These are phyloP conservation scores for Anoplopoma fimbria DNA, from an alignment of 2,113 vertebrate species.

Conservation along the genomic window DNA sequence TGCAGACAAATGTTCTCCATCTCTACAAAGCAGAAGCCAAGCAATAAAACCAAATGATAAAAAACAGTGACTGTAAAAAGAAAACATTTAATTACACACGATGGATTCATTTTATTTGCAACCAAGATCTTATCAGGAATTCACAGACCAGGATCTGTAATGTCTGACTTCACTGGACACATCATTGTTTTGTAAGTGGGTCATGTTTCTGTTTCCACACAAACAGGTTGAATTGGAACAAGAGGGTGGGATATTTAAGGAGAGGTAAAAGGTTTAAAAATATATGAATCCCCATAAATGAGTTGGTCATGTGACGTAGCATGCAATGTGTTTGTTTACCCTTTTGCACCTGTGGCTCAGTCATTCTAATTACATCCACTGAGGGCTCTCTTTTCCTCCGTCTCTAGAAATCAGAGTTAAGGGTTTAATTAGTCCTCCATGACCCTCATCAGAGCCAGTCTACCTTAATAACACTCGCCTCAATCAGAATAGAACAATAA, in stretches of 20 bases:
- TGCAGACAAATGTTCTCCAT: neutral
- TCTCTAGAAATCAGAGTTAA: constrained; percentile 61
- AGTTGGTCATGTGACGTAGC: constrained; percentile 5
- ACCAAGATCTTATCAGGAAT: neutral
- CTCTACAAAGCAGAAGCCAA: neutral
- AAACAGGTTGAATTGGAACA: constrained; percentile 16
- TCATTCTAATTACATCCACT: constrained; percentile 56
- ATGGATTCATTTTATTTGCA: too few relatives aligned
- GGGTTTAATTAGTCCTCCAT: constrained; percentile 66
- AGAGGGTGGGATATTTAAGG: neutral
- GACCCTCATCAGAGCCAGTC: constrained; percentile 70
- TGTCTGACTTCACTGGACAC: neutral
- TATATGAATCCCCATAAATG: constrained; percentile 3
- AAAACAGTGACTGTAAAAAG: neutral
- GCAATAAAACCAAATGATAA: constrained; percentile 7
- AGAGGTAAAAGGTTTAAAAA: neutral
- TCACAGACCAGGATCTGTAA: neutral
- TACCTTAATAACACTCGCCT: constrained; percentile 52
- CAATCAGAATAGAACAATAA: constrained; percentile 63
- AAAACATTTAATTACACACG: neutral
- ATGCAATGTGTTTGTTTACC: constrained; percentile 47
- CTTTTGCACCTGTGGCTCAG: constrained; percentile 66
- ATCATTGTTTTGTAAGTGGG: constrained; percentile 12
- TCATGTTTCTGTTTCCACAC: constrained; percentile 10
- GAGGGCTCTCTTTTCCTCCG: constrained; percentile 30